These are phyloP conservation scores for Apotomis turbidana DNA, from an alignment of 2,888 invertebrate genomes.

Conservation along the genomic window DNA sequence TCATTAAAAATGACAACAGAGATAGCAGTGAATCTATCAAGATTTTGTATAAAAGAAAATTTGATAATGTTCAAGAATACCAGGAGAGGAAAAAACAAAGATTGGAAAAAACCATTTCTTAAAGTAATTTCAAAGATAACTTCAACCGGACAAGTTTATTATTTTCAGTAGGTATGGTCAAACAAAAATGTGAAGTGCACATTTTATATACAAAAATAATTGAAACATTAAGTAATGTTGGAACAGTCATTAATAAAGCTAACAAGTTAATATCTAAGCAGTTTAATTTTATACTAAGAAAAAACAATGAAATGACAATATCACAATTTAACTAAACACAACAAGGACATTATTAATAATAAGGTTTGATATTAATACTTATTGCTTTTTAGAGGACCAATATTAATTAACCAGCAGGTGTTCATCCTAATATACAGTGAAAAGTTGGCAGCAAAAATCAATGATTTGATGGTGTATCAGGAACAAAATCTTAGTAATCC, in stretches of 20 bases:
- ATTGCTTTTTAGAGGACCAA: slow-evolving; percentile 67
- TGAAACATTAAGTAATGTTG: slow-evolving; percentile 69
- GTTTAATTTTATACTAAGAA: slow-evolving; percentile 62
- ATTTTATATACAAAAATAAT: slow-evolving; percentile 80
- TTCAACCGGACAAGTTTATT: slow-evolving; percentile 76
- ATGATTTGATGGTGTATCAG: too few species aligned
- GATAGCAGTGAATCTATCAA: slow-evolving; percentile 71
- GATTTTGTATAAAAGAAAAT: slow-evolving; percentile 89
- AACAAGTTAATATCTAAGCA: slow-evolving; percentile 67
- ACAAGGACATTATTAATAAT: slow-evolving; percentile 63
- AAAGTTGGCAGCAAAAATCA: slow-evolving; percentile 13
- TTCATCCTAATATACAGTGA: neutral
- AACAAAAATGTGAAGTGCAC: slow-evolving; percentile 72
- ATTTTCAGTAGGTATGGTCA: slow-evolving; percentile 74
- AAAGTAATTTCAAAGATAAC: slow-evolving; percentile 45
- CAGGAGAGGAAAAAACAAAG: slow-evolving; percentile 89
- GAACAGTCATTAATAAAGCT: slow-evolving; percentile 65
- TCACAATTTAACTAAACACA: slow-evolving; percentile 80
- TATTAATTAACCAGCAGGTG: slow-evolving; percentile 37
- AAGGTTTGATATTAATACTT: slow-evolving; percentile 69
- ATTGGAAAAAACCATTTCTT: slow-evolving; percentile 76
- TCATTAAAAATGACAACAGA: slow-evolving; percentile 41
- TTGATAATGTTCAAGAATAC: slow-evolving; percentile 92
- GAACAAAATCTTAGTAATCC: too few species aligned
- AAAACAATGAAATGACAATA: slow-evolving; percentile 69